Conservation (phyloP, 2,797 vertebrate species). For the Neopelma chrysocephalum region DNA sequence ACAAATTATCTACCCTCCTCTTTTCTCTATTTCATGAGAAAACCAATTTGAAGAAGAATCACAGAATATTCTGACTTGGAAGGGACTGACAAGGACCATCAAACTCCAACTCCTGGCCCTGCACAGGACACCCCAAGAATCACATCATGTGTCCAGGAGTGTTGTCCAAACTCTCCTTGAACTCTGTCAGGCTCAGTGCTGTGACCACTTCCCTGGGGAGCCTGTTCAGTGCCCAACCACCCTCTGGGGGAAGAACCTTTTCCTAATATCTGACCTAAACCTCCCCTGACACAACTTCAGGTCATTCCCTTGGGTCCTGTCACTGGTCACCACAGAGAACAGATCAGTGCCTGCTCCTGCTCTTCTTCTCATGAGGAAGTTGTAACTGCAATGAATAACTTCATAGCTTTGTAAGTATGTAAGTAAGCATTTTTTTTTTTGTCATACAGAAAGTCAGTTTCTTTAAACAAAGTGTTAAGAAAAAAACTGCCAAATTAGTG, state of each 20-base stretch:
- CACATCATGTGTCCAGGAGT: accelerated
- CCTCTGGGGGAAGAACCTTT: not conserved
- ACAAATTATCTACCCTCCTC: not conserved
- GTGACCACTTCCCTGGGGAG: not conserved
- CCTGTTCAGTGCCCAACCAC: not conserved
- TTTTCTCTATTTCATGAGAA: not conserved
- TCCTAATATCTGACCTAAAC: not conserved
- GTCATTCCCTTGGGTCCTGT: not conserved
- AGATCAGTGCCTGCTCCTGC: not conserved
- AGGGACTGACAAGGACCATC: accelerated
- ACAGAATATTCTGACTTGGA: not conserved
- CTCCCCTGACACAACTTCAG: not conserved
- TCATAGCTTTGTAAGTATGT: accelerated
- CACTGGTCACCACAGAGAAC: too few species aligned
- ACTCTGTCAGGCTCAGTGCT: not conserved
- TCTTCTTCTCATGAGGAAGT: not conserved
- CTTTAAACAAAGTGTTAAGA: not conserved
- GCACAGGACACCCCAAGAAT: not conserved
- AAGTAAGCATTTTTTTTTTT: not conserved
- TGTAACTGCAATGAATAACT: not conserved
- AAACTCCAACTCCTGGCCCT: accelerated
- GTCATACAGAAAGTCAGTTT: accelerated
- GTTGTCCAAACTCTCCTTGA: accelerated
- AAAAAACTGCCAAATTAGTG: accelerated
- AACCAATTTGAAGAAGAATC: not conserved